phyloP scores from a whole-genome alignment of 2,888 invertebrate genomes.

The Byasa hedistus region DNA sequence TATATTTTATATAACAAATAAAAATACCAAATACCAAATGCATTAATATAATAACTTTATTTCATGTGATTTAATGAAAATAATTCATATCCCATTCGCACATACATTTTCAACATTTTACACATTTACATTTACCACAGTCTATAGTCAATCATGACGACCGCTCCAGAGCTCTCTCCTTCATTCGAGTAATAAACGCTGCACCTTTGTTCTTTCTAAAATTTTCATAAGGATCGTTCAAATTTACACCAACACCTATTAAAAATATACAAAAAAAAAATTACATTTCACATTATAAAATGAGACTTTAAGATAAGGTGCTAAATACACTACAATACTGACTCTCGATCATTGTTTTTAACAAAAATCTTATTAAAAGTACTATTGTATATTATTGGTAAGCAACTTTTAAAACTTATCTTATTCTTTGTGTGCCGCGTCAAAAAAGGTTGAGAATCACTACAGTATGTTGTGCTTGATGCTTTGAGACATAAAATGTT shows the following conservation, averaged over 20 bases:
- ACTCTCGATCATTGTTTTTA: too few relatives aligned
- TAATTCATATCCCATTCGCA: constrained; percentile 70
- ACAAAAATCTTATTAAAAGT: too few relatives aligned
- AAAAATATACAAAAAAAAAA: constrained; percentile 33
- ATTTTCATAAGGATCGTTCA: constrained; percentile 97
- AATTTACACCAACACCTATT: constrained; percentile 93
- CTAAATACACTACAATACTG: too few relatives aligned
- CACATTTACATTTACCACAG: constrained; percentile 63
- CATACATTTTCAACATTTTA: constrained; percentile 58
- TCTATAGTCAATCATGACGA: constrained; percentile 63
- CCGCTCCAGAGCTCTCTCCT: constrained; percentile 90
- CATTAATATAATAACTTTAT: constrained; percentile 52
- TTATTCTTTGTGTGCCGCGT: too few relatives aligned
- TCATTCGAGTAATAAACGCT: constrained; percentile 96
- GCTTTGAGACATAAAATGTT: too few relatives aligned
- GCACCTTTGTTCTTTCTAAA: constrained; percentile 97
- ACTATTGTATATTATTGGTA: too few relatives aligned
- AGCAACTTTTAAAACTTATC: too few relatives aligned
- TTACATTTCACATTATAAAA: background rate
- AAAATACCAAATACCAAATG: background rate
- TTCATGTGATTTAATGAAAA: constrained; percentile 74
- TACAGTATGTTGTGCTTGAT: too few relatives aligned
- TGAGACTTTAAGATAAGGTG: too few relatives aligned
- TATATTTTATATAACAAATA: background rate
- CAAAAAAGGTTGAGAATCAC: too few relatives aligned